Base-by-base conservation (phyloP, 2,797 vertebrate species). In the Pterois miles region DNA sequence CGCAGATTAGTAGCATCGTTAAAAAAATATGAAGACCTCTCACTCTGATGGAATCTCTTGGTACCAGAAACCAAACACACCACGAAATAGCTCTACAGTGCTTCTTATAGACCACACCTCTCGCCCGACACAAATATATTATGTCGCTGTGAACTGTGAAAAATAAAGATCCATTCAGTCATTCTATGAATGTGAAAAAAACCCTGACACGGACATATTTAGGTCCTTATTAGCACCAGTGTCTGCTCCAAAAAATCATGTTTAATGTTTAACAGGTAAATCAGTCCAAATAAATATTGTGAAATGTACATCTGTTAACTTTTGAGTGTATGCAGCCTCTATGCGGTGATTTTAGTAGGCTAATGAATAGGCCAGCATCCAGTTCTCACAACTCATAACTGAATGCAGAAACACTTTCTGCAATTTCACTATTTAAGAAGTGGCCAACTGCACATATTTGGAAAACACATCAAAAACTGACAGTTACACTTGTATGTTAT, bases 1-100 rank as follows among this genome's bases (percentile, higher is more conserved):
- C 59, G 53, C 27, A 58, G 7, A 56, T 10, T 3, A 18, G 4
- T 16, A 1, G 33, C 12, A 6, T 11, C 14, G 16, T 3, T 1
- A 3, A 11, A 13, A 13, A 57, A 23, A 22, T 0, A 0, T 0
- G 0, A 13, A 22, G 76, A 54, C 8, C 0, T 5, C 22, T 67
- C 46, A 85, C 83, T 87, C 66, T 58, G 53, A 2, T 12, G 1
- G 2, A 10, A 33, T 74, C 5, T 70, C 3, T 57, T 10, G 3
- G 3, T 7, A 82, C 22, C 3, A 60, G 7, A 65, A 68, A 62
- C 1, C 1, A 57, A 34, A 38, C 22, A 6, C 22, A 36, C n/a
- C 22, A 6, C 27, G 20, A 63, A 16, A 11, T 6, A 3, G 2
- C 5, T 3, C 3, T 6, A 11, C 25, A 9, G 3, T 38, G 63